Conservation (phyloP, 2,888 invertebrate species). For the Clostera curtula region DNA sequence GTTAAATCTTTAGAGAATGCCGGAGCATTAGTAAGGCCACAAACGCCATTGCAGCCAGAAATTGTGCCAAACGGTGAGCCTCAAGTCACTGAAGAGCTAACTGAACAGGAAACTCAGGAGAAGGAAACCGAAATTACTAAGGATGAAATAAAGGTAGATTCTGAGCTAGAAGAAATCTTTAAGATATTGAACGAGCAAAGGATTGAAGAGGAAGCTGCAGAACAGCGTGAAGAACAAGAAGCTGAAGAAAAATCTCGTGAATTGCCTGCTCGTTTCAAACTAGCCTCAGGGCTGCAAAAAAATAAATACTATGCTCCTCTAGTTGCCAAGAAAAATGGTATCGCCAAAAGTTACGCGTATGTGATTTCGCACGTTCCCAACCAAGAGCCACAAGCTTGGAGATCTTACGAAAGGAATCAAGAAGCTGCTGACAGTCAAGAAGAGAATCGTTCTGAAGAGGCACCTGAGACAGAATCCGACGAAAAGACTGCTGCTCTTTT, state of each 20-base stretch:
- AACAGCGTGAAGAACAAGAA: constrained; percentile 10
- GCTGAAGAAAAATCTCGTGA: constrained; percentile 13
- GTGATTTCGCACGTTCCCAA: constrained; percentile 22
- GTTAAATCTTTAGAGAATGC: constrained; percentile 41
- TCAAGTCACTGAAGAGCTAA: constrained; percentile 14
- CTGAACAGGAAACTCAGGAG: constrained; percentile 8
- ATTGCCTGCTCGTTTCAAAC: constrained; percentile 15
- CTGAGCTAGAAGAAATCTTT: constrained; percentile 14
- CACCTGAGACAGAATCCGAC: constrained; percentile 6
- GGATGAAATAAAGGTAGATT: constrained; percentile 5
- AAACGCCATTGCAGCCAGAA: constrained; percentile 16
- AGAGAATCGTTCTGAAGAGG: constrained; percentile 3
- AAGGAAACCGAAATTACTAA: constrained; percentile 9
- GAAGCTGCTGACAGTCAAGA: neutral
- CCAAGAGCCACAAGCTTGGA: constrained; percentile 17
- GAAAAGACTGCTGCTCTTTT: constrained; percentile 16
- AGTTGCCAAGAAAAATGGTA: constrained; percentile 15
- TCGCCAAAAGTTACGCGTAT: constrained; percentile 11
- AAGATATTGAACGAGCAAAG: constrained; percentile 15
- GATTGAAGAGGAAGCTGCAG: constrained; percentile 10
- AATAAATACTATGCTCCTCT: constrained; percentile 17
- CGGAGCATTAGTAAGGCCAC: constrained; percentile 30
- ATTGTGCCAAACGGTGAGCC: constrained; percentile 13
- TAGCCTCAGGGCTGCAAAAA: constrained; percentile 8
- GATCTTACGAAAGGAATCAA: constrained; percentile 3